Evolutionary conservation across 2,113 vertebrate species (phyloP).

Genomic region (Damaliscus lunatus): DNA sequence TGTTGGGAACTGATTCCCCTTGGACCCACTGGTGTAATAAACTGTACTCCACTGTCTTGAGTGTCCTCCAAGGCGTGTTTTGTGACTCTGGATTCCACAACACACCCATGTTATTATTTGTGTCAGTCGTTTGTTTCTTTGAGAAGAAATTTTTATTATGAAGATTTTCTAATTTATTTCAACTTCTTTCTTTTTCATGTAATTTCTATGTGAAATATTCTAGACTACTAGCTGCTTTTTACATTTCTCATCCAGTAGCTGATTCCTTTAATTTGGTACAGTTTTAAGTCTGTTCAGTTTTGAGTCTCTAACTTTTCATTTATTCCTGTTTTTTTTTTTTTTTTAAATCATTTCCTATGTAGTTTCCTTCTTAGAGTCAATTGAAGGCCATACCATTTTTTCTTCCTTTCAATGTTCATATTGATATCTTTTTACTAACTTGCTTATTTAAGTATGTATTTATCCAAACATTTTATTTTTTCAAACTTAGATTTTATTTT

Average conservation of each 20-base stretch:
- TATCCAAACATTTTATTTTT: neutral
- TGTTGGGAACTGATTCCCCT: neutral
- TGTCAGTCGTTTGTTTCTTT: neutral
- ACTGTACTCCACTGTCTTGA: neutral
- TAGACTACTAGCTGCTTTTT: neutral
- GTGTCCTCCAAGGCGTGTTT: neutral
- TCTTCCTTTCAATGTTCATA: neutral
- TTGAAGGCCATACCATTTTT: neutral
- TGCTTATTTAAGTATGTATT: neutral
- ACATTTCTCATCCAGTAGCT: neutral
- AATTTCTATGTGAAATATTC: neutral
- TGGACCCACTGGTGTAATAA: neutral
- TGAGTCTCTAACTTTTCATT: neutral
- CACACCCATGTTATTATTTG: neutral
- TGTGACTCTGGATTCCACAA: neutral
- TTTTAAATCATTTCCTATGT: neutral
- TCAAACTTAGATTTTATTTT: neutral
- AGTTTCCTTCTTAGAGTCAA: neutral
- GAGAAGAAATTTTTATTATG: neutral
- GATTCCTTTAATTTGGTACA: neutral
- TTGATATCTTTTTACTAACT: slow-evolving; percentile 3
- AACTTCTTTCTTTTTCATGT: neutral
- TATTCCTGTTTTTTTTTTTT: neutral
- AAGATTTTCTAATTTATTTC: slow-evolving; percentile 1
- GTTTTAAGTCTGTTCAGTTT: neutral